Conservation (phyloP, 2,888 invertebrate genomes). For the Notodonta ziczac region DNA sequence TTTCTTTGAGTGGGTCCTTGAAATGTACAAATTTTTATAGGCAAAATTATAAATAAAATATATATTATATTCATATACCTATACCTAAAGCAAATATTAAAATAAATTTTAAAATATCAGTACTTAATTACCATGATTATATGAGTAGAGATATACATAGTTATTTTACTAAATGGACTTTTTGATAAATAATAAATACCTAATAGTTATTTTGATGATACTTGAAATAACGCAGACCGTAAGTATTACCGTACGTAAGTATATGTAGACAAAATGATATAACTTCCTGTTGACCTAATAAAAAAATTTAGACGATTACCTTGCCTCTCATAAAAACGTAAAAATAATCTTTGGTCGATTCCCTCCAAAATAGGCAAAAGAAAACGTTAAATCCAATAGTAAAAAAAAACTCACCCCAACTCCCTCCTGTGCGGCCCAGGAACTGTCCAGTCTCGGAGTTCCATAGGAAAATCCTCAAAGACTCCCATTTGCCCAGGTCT, state of each 20-base stretch:
- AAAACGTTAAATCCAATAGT: conserved; percentile 7
- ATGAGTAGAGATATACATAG: neutral
- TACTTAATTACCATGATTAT: neutral
- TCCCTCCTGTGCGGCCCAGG: conserved; percentile 95
- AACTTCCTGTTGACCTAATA: too few relatives aligned
- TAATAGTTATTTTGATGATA: neutral
- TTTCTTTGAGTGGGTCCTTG: too few relatives aligned
- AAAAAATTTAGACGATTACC: neutral
- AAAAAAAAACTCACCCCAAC: conserved; percentile 93
- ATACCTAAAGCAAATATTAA: too few relatives aligned
- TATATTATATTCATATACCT: too few relatives aligned
- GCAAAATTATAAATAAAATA: too few relatives aligned
- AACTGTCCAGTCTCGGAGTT: conserved; percentile 96
- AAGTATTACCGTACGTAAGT: too few relatives aligned
- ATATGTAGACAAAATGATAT: too few relatives aligned
- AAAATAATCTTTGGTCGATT: conserved; percentile 28
- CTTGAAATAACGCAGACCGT: too few relatives aligned
- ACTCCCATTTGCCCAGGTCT: conserved; percentile 93
- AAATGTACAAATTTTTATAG: too few relatives aligned
- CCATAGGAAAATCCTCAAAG: conserved; percentile 94
- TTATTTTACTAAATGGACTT: too few relatives aligned
- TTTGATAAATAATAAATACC: too few relatives aligned
- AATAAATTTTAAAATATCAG: neutral
- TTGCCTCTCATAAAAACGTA: neutral
- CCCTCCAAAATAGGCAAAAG: conserved; percentile 55